These are phyloP conservation scores for Drosophila melanica DNA, from an alignment of 1,140 invertebrate genomes.

Conservation along the genomic window DNA sequence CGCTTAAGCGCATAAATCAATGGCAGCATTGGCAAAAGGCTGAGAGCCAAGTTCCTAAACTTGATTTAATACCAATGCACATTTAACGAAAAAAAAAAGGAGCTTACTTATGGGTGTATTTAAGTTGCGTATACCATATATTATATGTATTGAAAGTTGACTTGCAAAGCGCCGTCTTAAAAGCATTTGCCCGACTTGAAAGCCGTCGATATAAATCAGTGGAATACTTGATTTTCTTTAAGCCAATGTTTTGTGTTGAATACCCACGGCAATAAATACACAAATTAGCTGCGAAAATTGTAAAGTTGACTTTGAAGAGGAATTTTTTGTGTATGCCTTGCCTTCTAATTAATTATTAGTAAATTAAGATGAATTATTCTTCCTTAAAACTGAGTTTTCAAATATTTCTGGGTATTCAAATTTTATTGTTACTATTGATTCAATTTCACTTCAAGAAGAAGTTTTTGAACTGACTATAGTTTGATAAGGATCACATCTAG, in stretches of 20 bases:
- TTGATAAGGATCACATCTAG: too few relatives aligned
- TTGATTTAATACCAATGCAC: constrained; percentile 47
- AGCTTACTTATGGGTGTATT: constrained; percentile 16
- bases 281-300: too few relatives aligned
- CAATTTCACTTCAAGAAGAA: too few relatives aligned
- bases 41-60: constrained; percentile 45
- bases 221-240: background rate
- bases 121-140: background rate
- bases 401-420: too few relatives aligned
- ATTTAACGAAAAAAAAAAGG: constrained; percentile 17
- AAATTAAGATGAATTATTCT: too few relatives aligned
- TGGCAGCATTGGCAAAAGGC: constrained; percentile 41
- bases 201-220: constrained; percentile 31
- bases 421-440: too few relatives aligned
- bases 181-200: constrained; percentile 17
- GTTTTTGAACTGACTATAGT: background rate
- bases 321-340: too few relatives aligned
- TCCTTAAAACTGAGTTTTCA: background rate
- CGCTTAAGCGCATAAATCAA: constrained; percentile 42
- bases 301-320: too few relatives aligned
- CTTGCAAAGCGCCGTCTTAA: constrained; percentile 18
- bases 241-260: background rate
- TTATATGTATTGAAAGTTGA: constrained; percentile 23
- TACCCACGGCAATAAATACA: too few relatives aligned
- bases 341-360: too few relatives aligned